phyloP scores from a whole-genome alignment of 2,113 vertebrate genomes.

The Eptesicus fuscus region DNA sequence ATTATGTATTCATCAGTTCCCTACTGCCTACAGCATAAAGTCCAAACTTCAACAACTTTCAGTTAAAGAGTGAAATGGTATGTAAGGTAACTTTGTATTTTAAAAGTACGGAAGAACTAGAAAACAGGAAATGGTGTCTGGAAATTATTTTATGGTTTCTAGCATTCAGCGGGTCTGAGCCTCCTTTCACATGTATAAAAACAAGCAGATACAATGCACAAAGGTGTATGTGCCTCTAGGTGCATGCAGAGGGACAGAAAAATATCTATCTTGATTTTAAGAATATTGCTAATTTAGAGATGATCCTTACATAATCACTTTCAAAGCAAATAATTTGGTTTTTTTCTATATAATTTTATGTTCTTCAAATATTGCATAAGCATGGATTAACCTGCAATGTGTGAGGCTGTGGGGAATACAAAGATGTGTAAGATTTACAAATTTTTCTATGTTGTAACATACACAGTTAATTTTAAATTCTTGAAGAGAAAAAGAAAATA shows the following conservation, averaged over 20 bases:
- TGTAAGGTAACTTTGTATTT: background rate
- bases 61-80: background rate
- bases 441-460: background rate
- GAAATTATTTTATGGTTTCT: background rate
- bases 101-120: background rate
- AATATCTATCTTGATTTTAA: background rate
- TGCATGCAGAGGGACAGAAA: background rate
- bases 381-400: background rate
- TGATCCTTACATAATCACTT: background rate
- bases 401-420: background rate
- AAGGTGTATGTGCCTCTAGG: rapidly evolving
- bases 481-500: background rate
- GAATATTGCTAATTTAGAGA: background rate
- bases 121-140: background rate
- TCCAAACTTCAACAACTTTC: background rate
- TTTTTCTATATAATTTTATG: background rate
- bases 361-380: background rate
- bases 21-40: background rate
- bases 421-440: background rate
- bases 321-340: background rate
- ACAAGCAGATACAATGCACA: background rate
- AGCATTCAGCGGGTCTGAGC: background rate
- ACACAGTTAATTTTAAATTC: conserved; percentile 8
- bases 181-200: background rate
- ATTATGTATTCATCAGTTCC: background rate